A percentile compares a stretch with the other conserved stretches of the same genome.
Evolutionary conservation across 1,140 invertebrate species (phyloP).

Genomic region (Bombus breviceps): DNA sequence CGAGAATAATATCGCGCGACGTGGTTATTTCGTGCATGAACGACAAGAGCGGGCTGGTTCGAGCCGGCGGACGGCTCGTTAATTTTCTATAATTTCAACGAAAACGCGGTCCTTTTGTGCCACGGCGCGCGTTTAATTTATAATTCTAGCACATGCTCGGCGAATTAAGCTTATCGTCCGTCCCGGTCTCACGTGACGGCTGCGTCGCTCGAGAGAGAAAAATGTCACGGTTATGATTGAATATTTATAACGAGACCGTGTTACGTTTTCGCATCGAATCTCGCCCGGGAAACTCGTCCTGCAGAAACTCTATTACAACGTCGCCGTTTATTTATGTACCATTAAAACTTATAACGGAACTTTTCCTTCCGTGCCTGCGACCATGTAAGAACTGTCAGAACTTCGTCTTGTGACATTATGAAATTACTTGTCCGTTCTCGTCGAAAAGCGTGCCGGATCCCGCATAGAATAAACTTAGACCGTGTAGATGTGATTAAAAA

Average conservation of each 20-base stretch:
- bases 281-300: constrained; percentile 43
- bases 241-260: constrained; percentile 62
- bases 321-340: constrained; percentile 66
- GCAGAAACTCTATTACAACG: constrained; percentile 64
- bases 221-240: constrained; percentile 50
- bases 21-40: constrained; percentile 15
- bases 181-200: constrained; percentile 14
- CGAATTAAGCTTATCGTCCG: constrained; percentile 40
- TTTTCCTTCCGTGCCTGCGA: constrained; percentile 45
- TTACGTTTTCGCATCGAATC: constrained; percentile 57
- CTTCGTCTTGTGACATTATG: constrained; percentile 48
- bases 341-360: constrained; percentile 67
- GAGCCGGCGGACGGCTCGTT: constrained; percentile 10
- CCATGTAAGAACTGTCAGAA: constrained; percentile 56
- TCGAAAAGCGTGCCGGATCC: constrained; percentile 25
- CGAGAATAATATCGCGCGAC: background rate
- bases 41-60: background rate
- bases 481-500: constrained; percentile 37
- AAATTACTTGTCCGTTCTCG: constrained; percentile 51
- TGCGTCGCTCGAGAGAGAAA: background rate
- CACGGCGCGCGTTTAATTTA: background rate
- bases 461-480: constrained; percentile 21
- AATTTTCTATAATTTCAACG: constrained; percentile 41
- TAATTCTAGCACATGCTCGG: constrained; percentile 33
- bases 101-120: background rate